Evolutionary conservation across 2,888 invertebrate species (phyloP).

Genomic region (Sussaba pulchella): DNA sequence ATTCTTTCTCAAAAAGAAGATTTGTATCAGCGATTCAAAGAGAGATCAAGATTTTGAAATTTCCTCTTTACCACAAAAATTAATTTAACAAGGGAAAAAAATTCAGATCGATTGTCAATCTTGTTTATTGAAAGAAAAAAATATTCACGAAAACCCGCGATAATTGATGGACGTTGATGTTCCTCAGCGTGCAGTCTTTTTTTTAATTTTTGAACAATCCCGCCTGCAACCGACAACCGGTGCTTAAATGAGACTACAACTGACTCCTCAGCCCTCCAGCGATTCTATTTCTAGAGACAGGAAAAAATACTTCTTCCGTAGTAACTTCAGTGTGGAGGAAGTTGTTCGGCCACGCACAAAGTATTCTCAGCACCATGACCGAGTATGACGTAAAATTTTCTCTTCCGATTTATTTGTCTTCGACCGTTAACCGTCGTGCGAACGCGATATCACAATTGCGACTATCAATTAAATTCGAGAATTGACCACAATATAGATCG

Average conservation of each 20-base stretch:
- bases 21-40: no score
- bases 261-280: conserved; percentile 72
- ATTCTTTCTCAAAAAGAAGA: no score
- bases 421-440: conserved; percentile 42
- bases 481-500: conserved; percentile 45
- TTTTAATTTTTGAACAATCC: conserved; percentile 60
- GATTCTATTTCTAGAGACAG: conserved; percentile 74
- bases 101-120: no score
- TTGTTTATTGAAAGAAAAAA: no score
- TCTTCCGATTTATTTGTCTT: conserved; percentile 15
- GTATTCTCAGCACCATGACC: conserved; percentile 72
- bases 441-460: background rate
- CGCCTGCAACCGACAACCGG: conserved; percentile 53
- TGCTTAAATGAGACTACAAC: conserved; percentile 61
- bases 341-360: conserved; percentile 52
- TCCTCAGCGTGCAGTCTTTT: conserved; percentile 5
- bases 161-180: no score
- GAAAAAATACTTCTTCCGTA: conserved; percentile 64
- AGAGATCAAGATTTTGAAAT: no score
- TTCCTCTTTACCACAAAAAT: no score
- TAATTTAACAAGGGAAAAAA: no score
- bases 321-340: conserved; percentile 57
- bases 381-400: conserved; percentile 69
- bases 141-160: no score
- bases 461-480: conserved; percentile 35